Base-by-base conservation (phyloP, 1,140 invertebrate species). In the Drosophila truncata region DNA sequence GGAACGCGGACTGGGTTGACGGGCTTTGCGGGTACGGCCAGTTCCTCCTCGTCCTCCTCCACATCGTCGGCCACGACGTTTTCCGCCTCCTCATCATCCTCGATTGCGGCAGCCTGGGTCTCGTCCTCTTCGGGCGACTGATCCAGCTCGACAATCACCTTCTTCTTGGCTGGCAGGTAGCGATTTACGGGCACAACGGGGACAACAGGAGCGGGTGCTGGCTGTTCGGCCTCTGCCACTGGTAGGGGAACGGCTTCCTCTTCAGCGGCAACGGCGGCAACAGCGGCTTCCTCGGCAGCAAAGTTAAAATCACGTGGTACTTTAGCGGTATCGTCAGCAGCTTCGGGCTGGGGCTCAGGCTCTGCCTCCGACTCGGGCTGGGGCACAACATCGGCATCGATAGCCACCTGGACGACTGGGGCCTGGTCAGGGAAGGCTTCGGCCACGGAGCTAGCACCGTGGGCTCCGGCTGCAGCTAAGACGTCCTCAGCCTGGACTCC, bases 121-220 rank as follows among this genome's bases (percentile, higher is more conserved):
- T 91, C 92, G 23, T 94, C 93, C 41, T 94, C 91, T 18, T 86
- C 88, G 57, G 84, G 78, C 16, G 92, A 86, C 65, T 90, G 87
- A 25, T 93, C 92, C 31, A 93, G 75, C 78, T 93, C 88, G 39
- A 92, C 87, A 58, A 80, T 82, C 39, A 91, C 88, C 79, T 93
- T 93, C 82, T 93, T 93, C 58, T 88, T 87, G 73, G 90, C 81
- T 59, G 92, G 92, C 62, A 91, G 80, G 65, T 91, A 92, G 81
- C 77, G 81, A 44, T 74, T 93, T 50, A 62, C 82, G n/a, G 91
- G 91, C 57, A 80, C 78, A n/a, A 87, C 62, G 7, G 80, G 31
- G 25, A 64, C 88, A 14, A 82, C 74, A 5, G 86, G 80, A n/a
- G 83, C 91, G 27, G 91, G 91, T 63, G 74, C 90, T 13, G 87